These are phyloP conservation scores for Drosophila picticornis DNA, from an alignment of 2,888 invertebrate genomes.

Conservation along the genomic window DNA sequence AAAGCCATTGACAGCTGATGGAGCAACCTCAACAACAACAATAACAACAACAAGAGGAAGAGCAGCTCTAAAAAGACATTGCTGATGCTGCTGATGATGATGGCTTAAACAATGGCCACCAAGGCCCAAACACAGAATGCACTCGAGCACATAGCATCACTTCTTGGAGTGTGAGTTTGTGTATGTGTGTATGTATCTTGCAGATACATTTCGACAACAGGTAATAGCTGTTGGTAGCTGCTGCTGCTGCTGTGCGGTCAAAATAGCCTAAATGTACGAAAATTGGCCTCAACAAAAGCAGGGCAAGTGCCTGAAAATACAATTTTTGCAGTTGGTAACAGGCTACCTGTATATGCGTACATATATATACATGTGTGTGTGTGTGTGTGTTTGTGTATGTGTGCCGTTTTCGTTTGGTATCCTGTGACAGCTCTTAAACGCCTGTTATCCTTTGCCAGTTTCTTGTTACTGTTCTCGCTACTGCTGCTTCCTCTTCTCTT, in stretches of 20 bases:
- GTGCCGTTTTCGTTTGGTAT: slow-evolving; percentile 27
- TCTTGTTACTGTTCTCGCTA: slow-evolving; percentile 38
- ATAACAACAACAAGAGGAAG: slow-evolving; percentile 13
- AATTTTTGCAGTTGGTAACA: slow-evolving; percentile 58
- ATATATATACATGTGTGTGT: slow-evolving; percentile 2
- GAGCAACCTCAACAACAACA: slow-evolving; percentile 43
- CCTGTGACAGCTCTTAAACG: slow-evolving; percentile 57
- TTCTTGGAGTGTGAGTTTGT: slow-evolving; percentile 13
- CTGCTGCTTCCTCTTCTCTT: slow-evolving; percentile 42
- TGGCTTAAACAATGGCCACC: slow-evolving; percentile 62
- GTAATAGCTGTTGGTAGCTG: slow-evolving; percentile 61
- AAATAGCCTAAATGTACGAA: slow-evolving; percentile 61
- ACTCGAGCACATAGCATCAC: slow-evolving; percentile 39
- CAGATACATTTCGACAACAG: slow-evolving; percentile 78
- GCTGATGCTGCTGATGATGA: slow-evolving; percentile 60
- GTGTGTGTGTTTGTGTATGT: slow-evolving; percentile 15
- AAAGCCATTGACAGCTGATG: slow-evolving; percentile 65
- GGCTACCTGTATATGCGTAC: slow-evolving; percentile 34
- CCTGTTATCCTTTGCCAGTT: slow-evolving; percentile 58
- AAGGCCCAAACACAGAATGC: slow-evolving; percentile 49
- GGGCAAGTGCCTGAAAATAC: slow-evolving; percentile 36
- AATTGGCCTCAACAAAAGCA: slow-evolving; percentile 49
- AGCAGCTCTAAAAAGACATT: slow-evolving; percentile 19
- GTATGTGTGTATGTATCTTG: slow-evolving; percentile 44
- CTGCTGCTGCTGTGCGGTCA: slow-evolving; percentile 30